These are phyloP conservation scores for Meta bourneti DNA, from an alignment of 2,888 invertebrate species.

Conservation along the genomic window DNA sequence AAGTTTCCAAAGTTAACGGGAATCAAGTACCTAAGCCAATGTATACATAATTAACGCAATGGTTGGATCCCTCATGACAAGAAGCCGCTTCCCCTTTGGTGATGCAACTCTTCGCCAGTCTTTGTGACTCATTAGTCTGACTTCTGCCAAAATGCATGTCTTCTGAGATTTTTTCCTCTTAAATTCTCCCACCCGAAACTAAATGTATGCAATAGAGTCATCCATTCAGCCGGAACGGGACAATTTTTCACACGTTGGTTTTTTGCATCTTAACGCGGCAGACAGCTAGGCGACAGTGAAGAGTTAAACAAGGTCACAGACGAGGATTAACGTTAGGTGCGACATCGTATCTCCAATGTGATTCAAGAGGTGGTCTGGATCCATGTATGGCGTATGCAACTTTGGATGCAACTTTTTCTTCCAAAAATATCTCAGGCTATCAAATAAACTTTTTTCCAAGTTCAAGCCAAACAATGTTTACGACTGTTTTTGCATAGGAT, in stretches of 20 bases:
- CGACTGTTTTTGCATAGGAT: not conserved
- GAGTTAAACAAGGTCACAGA: slow-evolving; percentile 24
- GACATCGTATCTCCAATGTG: not conserved
- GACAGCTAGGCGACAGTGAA: slow-evolving; percentile 56
- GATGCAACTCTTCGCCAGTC: slow-evolving; percentile 23
- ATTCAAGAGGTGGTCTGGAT: not conserved
- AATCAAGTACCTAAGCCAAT: slow-evolving; percentile 50
- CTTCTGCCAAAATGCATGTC: slow-evolving; percentile 43
- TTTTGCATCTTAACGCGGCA: slow-evolving; percentile 13
- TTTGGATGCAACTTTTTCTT: not conserved
- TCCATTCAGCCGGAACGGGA: slow-evolving; percentile 56
- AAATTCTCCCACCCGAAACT: slow-evolving; percentile 1
- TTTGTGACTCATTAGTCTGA: slow-evolving; percentile 36
- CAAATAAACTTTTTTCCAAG: not conserved
- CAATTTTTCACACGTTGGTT: slow-evolving; percentile 15
- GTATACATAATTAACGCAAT: slow-evolving; percentile 72
- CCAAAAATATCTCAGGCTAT: not conserved
- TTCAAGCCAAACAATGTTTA: not conserved
- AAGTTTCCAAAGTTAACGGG: slow-evolving; percentile 41
- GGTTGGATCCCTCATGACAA: slow-evolving; percentile 54
- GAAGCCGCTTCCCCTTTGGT: slow-evolving; percentile 33
- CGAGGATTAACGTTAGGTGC: not conserved
- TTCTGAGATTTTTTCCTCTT: not conserved
- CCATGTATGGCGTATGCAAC: not conserved
- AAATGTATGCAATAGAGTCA: slow-evolving; percentile 27